Conservation (phyloP, 2,888 invertebrate genomes). For the Lithosia quadra region DNA sequence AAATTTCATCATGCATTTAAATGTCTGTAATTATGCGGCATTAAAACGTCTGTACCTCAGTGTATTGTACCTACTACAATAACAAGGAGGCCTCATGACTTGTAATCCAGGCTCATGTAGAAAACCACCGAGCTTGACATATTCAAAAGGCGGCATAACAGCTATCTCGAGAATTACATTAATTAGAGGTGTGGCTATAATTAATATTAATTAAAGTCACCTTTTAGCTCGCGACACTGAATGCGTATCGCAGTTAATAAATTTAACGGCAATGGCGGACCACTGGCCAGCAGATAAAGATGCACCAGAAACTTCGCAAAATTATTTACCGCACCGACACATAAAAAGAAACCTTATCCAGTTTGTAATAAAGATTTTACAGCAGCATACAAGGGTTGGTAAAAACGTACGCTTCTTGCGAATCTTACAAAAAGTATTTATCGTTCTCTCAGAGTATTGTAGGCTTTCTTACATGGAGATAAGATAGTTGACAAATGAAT, state of each 20-base stretch:
- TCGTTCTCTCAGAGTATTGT: slow-evolving; percentile 62
- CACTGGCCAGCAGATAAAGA: slow-evolving; percentile 80
- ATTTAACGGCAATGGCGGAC: slow-evolving; percentile 81
- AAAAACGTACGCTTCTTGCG: slow-evolving; percentile 56
- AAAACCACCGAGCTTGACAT: slow-evolving; percentile 64
- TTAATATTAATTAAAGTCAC: slow-evolving; percentile 87
- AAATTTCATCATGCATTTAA: no score
- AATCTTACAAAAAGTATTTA: slow-evolving; percentile 59
- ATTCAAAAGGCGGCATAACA: slow-evolving; percentile 58
- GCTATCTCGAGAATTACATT: slow-evolving; percentile 84
- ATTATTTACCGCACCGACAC: slow-evolving; percentile 31
- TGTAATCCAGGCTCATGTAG: slow-evolving; percentile 29
- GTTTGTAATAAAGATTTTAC: slow-evolving; percentile 27
- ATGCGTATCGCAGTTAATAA: slow-evolving; percentile 87
- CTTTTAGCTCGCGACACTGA: slow-evolving; percentile 84
- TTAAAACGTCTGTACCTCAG: not conserved
- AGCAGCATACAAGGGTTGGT: slow-evolving; percentile 37
- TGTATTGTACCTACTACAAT: slow-evolving; percentile 9
- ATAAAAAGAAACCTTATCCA: slow-evolving; percentile 47
- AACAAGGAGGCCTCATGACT: slow-evolving; percentile 31
- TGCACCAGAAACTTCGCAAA: slow-evolving; percentile 68
- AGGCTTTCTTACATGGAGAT: slow-evolving; percentile 64
- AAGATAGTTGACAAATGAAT: slow-evolving; percentile 61
- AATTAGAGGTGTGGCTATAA: slow-evolving; percentile 86
- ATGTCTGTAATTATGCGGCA: not conserved